Base-by-base conservation (phyloP, 2,888 invertebrate species). In the Monoplex corrugatus region DNA sequence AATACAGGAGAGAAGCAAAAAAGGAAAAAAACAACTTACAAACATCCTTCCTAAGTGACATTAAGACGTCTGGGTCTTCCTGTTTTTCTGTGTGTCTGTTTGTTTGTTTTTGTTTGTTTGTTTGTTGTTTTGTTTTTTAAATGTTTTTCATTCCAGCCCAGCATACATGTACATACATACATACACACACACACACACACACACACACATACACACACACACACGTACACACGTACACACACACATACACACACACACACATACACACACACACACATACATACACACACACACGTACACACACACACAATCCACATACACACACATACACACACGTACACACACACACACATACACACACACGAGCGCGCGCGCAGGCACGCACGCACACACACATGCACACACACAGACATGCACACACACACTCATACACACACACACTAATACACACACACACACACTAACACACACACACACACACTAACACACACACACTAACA, bases 191-290 rank as follows among this genome's bases (percentile, higher is more conserved):
- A 10, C 43, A n/a, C 43, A 40, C 80, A n/a, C 80, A 80, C 80
- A 44, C 40, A 44, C 80, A 80, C 43, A 80, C 43, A 43, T 3
- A 80, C 80, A 80, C 43, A 80, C 43, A 80, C 80, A 80, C 43
- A 80, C 80, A 80, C 80, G 40, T 40, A 80, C 80, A 80, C 80
- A 80, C 43, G 40, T 40, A 43, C 43, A 80, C 80, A 80, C 80
- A 43, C 80, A 19, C 43, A 43, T 40, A 80, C 80, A 80, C 80
- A 80, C 80, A 80, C 80, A 40, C 80, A 80, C 80, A 80, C 80
- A 80, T 35, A 80, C 80, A 80, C 80, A 40, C 80, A 80, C 80
- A 80, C 80, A 80, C 80, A 80, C 80, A 80, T 40, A 40, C 80
- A 80, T 40, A 80, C 80, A 80, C 80, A 43, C 43, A 80, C 80